These are phyloP conservation scores for Anoura caudifer DNA, from an alignment of 2,113 vertebrate genomes.

Conservation along the genomic window DNA sequence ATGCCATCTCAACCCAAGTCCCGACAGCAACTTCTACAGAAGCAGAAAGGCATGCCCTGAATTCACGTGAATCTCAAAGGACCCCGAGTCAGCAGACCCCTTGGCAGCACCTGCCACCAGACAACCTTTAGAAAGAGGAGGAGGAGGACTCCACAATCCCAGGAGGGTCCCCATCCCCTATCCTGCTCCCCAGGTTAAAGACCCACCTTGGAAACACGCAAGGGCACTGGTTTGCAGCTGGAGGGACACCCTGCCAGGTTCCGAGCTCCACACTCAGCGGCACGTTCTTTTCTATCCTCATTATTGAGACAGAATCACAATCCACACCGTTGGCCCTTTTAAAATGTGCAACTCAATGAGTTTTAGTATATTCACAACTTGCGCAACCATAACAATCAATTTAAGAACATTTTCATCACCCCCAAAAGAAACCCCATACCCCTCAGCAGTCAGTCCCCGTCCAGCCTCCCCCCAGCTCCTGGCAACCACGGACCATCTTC, in stretches of 20 bases:
- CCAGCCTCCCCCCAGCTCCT: background rate
- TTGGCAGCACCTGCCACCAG: background rate
- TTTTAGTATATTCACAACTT: background rate
- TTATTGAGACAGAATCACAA: background rate
- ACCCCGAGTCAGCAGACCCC: background rate
- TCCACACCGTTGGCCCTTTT: rapidly evolving
- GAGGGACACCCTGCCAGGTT: background rate
- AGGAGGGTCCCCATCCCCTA: rapidly evolving
- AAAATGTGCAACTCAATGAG: background rate
- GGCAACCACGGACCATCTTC: background rate
- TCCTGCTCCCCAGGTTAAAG: background rate
- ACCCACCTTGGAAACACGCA: rapidly evolving
- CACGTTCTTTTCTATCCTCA: rapidly evolving
- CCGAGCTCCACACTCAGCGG: background rate
- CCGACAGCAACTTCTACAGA: background rate
- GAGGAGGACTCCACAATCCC: background rate
- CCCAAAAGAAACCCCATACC: rapidly evolving
- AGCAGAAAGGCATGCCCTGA: background rate
- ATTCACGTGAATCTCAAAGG: background rate
- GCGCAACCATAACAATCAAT: background rate
- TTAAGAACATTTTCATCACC: background rate
- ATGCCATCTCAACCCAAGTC: background rate
- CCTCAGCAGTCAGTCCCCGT: rapidly evolving
- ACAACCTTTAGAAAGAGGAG: too few species aligned
- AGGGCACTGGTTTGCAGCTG: rapidly evolving